Evolutionary conservation across 2,797 vertebrate genomes (phyloP).

Genomic region (Enoplosus armatus): DNA sequence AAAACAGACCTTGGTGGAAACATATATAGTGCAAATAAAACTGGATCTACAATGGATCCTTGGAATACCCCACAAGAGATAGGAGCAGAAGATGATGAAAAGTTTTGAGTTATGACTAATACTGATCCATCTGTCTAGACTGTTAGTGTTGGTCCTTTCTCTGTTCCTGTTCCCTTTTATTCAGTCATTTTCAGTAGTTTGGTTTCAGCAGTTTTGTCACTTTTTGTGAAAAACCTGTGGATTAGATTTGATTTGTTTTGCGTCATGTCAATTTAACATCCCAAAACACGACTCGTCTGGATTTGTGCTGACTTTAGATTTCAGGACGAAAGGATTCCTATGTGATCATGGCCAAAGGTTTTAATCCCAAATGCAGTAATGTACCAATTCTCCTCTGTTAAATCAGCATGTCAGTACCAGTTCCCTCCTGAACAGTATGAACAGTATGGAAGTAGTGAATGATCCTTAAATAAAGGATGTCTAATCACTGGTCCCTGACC

Average conservation of each 20-base stretch:
- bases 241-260: background rate
- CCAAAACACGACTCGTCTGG: background rate
- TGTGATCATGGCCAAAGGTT: conserved; percentile 5
- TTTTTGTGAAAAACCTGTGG: background rate
- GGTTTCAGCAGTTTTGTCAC: background rate
- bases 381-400: background rate
- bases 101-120: background rate
- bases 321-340: background rate
- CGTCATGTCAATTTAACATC: accelerated
- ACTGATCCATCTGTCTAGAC: background rate
- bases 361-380: conserved; percentile 1
- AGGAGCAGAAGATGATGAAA: background rate
- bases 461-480: background rate
- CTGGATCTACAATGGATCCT: too few relatives aligned
- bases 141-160: background rate
- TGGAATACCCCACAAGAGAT: background rate
- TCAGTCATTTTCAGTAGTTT: background rate
- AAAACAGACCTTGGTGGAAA: background rate
- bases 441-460: background rate
- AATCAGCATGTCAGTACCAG: conserved; percentile 7
- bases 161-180: background rate
- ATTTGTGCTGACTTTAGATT: background rate
- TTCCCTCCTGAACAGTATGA: background rate
- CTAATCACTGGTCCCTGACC: background rate
- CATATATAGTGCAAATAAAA: background rate